These are phyloP conservation scores for Archips xylosteana DNA, from an alignment of 2,888 invertebrate species.

Conservation along the genomic window DNA sequence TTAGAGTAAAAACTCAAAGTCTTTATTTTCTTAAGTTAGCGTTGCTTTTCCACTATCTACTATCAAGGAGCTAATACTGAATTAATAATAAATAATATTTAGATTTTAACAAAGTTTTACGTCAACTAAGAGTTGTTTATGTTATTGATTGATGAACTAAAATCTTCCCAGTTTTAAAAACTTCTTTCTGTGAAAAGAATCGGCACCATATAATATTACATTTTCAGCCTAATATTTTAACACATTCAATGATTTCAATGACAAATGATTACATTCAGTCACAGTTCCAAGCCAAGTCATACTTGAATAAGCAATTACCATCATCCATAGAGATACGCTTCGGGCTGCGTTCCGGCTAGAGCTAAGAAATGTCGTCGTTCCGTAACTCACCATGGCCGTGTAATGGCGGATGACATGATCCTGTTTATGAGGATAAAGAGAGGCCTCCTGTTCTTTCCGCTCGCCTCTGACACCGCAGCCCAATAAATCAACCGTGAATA, in stretches of 20 bases:
- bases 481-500: slow-evolving; percentile 81
- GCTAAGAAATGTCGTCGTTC: not conserved
- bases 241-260: not conserved
- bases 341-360: not conserved
- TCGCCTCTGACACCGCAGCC: slow-evolving; percentile 61
- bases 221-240: too few species aligned
- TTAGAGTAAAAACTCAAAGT: too few species aligned
- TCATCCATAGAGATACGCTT: not conserved
- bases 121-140: too few species aligned
- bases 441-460: slow-evolving; percentile 61
- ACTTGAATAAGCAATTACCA: not conserved
- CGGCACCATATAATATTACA: too few species aligned
- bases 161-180: too few species aligned
- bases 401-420: slow-evolving; percentile 37
- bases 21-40: too few species aligned
- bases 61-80: too few species aligned
- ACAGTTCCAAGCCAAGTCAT: not conserved
- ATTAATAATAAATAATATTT: too few species aligned
- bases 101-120: too few species aligned
- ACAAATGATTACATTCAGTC: not conserved
- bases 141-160: too few species aligned
- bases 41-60: too few species aligned
- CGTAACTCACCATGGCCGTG: slow-evolving; percentile 49
- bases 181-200: too few species aligned
- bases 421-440: slow-evolving; percentile 54